A percentile compares a stretch with the other conserved stretches of the same genome.
phyloP scores from a whole-genome alignment of 2,113 vertebrate species.

The Paraplagusia blochii region DNA sequence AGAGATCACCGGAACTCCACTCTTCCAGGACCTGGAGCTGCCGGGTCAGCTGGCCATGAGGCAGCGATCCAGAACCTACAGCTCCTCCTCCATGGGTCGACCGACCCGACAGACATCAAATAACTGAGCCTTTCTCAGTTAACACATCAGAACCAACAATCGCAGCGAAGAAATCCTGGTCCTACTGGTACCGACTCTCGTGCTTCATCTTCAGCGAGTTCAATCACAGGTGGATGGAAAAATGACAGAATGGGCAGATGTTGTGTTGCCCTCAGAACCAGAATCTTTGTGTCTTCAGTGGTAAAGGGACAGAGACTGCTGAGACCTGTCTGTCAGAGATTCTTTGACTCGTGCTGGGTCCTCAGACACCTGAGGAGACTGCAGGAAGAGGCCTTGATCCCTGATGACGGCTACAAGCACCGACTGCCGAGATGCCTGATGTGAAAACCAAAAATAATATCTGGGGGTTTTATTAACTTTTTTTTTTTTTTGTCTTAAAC shows the following conservation, averaged over 20 bases:
- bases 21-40: constrained; percentile 89
- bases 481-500: constrained; percentile 26
- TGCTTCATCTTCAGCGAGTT: not conserved
- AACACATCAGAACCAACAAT: not conserved
- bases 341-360: constrained; percentile 37
- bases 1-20: constrained; percentile 85
- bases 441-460: constrained; percentile 62
- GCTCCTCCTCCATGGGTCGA: constrained; percentile 86
- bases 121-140: constrained; percentile 55
- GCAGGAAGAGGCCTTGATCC: constrained; percentile 58
- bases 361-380: constrained; percentile 66
- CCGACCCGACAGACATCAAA: constrained; percentile 79
- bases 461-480: constrained; percentile 31
- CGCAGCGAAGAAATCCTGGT: not conserved
- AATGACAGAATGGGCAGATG: constrained; percentile 27
- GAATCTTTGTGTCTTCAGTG: too few species aligned
- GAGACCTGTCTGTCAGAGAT: not conserved
- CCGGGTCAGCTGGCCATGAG: constrained; percentile 82
- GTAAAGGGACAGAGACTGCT: not conserved
- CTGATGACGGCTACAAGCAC: constrained; percentile 42
- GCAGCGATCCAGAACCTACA: constrained; percentile 92
- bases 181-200: constrained; percentile 4
- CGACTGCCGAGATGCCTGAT: constrained; percentile 58
- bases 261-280: constrained; percentile 16
- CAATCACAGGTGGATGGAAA: constrained; percentile 16